Evolutionary conservation across 2,797 vertebrate genomes (phyloP), one percentile per base, ranked within the genome.

Genomic region (Alosa sapidissima): DNA sequence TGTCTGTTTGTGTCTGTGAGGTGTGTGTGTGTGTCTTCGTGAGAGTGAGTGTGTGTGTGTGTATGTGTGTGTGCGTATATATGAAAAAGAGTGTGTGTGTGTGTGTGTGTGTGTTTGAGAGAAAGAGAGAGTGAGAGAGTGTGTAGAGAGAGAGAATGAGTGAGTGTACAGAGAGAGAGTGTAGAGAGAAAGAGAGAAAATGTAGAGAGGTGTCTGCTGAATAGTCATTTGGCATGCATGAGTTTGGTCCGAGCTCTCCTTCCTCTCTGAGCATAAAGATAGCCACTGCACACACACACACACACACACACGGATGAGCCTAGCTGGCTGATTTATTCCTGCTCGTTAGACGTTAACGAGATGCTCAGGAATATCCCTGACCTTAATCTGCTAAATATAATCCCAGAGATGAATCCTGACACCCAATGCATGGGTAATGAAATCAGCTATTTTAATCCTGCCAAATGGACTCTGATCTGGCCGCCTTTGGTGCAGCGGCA

Each of bases 361-460:
- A 94, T 94, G 94, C 93, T 48, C 89, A 78, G 93, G 94, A 94
- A 92, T 93, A 90, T 91, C 93, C 92, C 83, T 87, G 87, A 91
- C 87, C 93, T 92, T 94, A 94, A 95, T 94, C 94, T 94, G 91
- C 88, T 87, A 93, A 91, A 95, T 93, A 93, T 95, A 96, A 95
- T 94, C 93, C 95, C 91, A 88, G 88, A 94, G 94, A 94, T 94
- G 91, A 95, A 94, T 96, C 93, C 94, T 94, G 91, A 94, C 94
- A 96, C 93, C 94, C 91, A 28, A 86, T 91, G 87, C 93, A 93
- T 91, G 91, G 91, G 28, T 95, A 96, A 95, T 95, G 92, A 95
- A 95, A 95, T 95, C 94, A 52, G 13, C 95, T 91, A 90, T 91
- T 94, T 93, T 94, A 94, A 95, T 94, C 93, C 93, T 89, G 90